phyloP scores from a whole-genome alignment of 2,113 vertebrate species.

The Merops nubicus region DNA sequence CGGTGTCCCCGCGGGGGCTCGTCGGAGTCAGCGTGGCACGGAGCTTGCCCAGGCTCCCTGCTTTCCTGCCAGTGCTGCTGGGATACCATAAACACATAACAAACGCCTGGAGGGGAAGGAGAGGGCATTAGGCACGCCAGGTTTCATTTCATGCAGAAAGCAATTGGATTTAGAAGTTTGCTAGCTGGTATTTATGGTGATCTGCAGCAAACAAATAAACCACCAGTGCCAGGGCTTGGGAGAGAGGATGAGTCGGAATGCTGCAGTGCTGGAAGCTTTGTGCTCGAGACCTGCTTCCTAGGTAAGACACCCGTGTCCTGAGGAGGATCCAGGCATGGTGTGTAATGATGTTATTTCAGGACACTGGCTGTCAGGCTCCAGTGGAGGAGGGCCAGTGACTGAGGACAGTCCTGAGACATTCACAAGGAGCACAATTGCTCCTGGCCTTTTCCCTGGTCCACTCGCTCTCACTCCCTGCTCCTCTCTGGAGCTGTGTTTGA shows the following conservation, averaged over 20 bases:
- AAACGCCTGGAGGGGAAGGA: background rate
- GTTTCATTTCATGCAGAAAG: background rate
- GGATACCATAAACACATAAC: accelerated
- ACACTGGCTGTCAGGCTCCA: background rate
- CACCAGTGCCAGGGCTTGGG: accelerated
- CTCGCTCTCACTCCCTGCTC: background rate
- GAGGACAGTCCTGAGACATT: accelerated
- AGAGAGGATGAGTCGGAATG: background rate
- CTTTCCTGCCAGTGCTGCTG: background rate
- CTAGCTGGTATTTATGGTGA: background rate
- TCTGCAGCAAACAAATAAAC: background rate
- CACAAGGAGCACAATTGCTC: accelerated
- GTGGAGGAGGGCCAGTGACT: background rate
- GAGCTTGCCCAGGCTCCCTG: accelerated
- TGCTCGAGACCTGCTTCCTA: background rate
- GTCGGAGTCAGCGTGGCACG: accelerated
- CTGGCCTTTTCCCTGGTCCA: accelerated
- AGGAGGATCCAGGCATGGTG: accelerated
- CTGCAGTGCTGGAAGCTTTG: accelerated
- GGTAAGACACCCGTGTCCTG: accelerated
- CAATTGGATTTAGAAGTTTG: background rate
- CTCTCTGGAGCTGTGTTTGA: background rate
- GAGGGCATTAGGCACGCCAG: background rate
- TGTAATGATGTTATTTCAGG: background rate
- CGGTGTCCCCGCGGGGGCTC: accelerated